Conservation (phyloP, 2,113 vertebrate species). For the Oryzias celebensis region DNA sequence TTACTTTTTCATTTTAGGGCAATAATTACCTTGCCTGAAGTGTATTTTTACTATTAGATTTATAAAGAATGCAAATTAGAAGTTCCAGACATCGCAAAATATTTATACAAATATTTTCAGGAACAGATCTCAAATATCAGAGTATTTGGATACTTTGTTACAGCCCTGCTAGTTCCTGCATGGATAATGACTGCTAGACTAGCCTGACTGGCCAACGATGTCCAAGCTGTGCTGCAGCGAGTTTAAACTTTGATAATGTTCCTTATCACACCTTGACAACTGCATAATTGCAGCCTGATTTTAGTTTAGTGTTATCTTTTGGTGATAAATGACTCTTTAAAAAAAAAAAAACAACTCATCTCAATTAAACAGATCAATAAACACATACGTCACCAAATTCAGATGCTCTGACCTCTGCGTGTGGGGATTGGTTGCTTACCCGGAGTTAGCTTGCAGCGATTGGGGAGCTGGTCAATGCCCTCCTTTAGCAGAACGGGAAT, state of each 20-base stretch:
- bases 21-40: no score
- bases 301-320: slow-evolving; percentile 37
- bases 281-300: slow-evolving; percentile 54
- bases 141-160: no score
- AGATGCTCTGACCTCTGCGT: neutral
- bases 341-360: slow-evolving; percentile 48
- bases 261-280: slow-evolving; percentile 51
- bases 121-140: no score
- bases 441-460: slow-evolving; percentile 88
- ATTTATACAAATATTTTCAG: no score
- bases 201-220: slow-evolving; percentile 29
- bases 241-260: slow-evolving; percentile 43
- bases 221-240: slow-evolving; percentile 22
- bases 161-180: no score
- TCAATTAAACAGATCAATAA: slow-evolving; percentile 51
- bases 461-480: slow-evolving; percentile 84
- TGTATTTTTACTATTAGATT: no score
- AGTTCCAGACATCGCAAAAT: no score
- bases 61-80: no score
- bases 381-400: slow-evolving; percentile 20
- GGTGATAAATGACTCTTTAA: slow-evolving; percentile 49
- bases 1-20: no score
- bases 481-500: slow-evolving; percentile 83
- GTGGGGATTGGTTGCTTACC: slow-evolving; percentile 73
- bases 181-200: slow-evolving; percentile 20